Percentiles rank a stretch among this genome's conserved stretches.
Evolutionary conservation across 1,140 invertebrate genomes (phyloP).

Genomic region (Triops longicaudatus): DNA sequence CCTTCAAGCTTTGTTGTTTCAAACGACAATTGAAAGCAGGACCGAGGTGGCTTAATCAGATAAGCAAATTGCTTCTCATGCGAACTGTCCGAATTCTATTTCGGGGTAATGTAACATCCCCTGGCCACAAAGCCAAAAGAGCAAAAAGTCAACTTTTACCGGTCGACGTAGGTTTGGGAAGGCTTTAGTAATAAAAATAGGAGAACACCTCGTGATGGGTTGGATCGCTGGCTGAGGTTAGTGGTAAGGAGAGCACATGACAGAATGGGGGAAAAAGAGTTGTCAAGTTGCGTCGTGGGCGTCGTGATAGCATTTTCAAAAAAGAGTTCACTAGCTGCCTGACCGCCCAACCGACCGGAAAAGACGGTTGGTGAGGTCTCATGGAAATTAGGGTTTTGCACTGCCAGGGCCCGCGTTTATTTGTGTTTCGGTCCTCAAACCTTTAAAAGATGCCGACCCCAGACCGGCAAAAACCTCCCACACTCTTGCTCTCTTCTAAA

Average conservation of each 20-base stretch:
- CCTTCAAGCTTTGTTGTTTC: too few relatives aligned
- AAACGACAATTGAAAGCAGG: too few relatives aligned
- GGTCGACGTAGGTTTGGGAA: too few relatives aligned
- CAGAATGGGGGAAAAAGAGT: background rate
- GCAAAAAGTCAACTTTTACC: too few relatives aligned
- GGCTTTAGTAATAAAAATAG: background rate
- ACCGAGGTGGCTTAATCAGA: too few relatives aligned
- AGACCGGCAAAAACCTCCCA: background rate
- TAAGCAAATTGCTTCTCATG: too few relatives aligned
- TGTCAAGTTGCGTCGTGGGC: constrained; percentile 13
- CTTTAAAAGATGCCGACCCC: constrained; percentile 1
- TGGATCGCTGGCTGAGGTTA: background rate
- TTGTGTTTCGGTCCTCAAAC: background rate
- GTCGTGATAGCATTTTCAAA: background rate
- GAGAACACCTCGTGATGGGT: background rate
- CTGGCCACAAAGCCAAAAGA: too few relatives aligned
- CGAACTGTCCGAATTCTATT: too few relatives aligned
- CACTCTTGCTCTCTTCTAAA: background rate
- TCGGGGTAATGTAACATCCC: too few relatives aligned
- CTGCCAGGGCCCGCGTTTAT: constrained; percentile 9
- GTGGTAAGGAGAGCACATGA: background rate
- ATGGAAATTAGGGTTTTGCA: constrained; percentile 6
- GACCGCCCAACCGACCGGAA: constrained; percentile 11
- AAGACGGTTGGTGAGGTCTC: constrained; percentile 14
- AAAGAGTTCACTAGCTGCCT: constrained; percentile 4